phyloP scores from a whole-genome alignment of 2,888 invertebrate species.

The Dicycla oo region DNA sequence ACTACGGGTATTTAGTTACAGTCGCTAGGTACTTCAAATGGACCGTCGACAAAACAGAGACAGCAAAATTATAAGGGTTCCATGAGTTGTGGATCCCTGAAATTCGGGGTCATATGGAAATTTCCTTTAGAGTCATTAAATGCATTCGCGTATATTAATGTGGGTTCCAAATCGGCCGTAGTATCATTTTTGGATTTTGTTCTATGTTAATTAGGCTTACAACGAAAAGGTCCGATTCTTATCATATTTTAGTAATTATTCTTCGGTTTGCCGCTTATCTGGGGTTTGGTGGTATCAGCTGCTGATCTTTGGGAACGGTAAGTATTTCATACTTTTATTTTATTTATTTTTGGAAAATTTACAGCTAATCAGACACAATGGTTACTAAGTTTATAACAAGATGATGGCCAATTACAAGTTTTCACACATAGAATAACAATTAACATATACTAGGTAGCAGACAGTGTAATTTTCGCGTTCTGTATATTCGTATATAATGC shows the following conservation, averaged over 20 bases:
- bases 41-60: neutral
- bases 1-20: too few species aligned
- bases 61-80: conserved; percentile 1
- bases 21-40: too few species aligned
- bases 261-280: conserved; percentile 42
- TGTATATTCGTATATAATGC: too few species aligned
- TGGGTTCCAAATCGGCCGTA: conserved; percentile 34
- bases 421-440: too few species aligned
- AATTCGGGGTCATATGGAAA: conserved; percentile 59
- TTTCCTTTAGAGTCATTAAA: conserved; percentile 53
- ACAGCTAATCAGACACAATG: too few species aligned
- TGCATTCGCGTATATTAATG: conserved; percentile 58
- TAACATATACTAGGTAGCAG: too few species aligned
- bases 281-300: conserved; percentile 41
- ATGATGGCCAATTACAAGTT: too few species aligned
- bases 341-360: too few species aligned
- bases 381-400: too few species aligned
- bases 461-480: too few species aligned
- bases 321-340: conserved; percentile 1
- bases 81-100: conserved; percentile 9
- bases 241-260: conserved; percentile 58
- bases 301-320: conserved; percentile 29
- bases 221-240: conserved; percentile 46
- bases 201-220: conserved; percentile 48
- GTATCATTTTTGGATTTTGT: conserved; percentile 49